Percentiles rank a stretch among this genome's conserved stretches.
These are phyloP conservation scores for Sphyrna mokarran DNA, from an alignment of 2,113 vertebrate genomes.

Conservation along the genomic window DNA sequence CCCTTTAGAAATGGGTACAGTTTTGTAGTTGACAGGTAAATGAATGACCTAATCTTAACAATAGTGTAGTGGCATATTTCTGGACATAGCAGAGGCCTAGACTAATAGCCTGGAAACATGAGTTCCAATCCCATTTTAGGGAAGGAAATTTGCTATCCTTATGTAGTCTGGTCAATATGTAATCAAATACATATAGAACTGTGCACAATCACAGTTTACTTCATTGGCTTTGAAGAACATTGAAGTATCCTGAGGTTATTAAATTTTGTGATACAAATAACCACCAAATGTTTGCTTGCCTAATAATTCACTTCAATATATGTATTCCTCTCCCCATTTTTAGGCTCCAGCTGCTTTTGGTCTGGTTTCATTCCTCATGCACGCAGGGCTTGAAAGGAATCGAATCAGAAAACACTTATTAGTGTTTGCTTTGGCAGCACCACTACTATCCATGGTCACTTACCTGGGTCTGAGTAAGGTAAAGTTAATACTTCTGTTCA, in stretches of 20 bases:
- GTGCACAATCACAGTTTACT: too few relatives aligned
- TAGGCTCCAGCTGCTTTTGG: slow-evolving; percentile 96
- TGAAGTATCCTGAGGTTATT: background rate
- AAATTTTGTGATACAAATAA: too few relatives aligned
- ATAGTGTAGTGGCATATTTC: background rate
- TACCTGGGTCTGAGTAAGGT: slow-evolving; percentile 94
- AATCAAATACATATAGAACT: too few relatives aligned
- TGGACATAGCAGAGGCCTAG: background rate
- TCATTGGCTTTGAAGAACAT: too few relatives aligned
- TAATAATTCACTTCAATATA: background rate
- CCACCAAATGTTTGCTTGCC: too few relatives aligned
- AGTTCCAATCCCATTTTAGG: background rate
- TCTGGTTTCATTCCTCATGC: slow-evolving; percentile 96
- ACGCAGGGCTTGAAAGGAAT: slow-evolving; percentile 91
- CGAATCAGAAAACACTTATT: slow-evolving; percentile 93
- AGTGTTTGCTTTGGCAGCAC: slow-evolving; percentile 88
- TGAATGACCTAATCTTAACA: background rate
- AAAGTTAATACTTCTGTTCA: background rate
- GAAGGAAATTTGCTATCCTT: background rate
- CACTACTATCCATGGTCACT: slow-evolving; percentile 85
- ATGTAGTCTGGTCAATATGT: background rate
- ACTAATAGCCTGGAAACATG: background rate
- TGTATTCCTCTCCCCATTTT: slow-evolving; percentile 37
- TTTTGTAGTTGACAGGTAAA: background rate
- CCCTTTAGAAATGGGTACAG: background rate